phyloP scores from a whole-genome alignment of 2,888 invertebrate species.

The Thecophora atra region DNA sequence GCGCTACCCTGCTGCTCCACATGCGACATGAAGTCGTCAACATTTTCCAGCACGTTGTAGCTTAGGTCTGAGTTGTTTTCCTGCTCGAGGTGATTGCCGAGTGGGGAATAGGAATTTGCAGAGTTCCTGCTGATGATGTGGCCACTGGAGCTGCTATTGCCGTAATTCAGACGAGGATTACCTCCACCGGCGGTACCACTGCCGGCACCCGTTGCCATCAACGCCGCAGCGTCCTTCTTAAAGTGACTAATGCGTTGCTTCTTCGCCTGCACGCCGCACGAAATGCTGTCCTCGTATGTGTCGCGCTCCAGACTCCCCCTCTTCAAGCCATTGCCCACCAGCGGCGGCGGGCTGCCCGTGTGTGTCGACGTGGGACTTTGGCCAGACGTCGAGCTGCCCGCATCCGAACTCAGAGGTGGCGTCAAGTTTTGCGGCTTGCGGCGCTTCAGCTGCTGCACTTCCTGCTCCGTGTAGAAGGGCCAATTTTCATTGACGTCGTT shows the following conservation, averaged over 20 bases:
- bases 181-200: conserved; percentile 15
- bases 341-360: conserved; percentile 77
- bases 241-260: conserved; percentile 89
- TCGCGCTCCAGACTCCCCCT: conserved; percentile 69
- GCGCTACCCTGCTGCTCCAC: conserved; percentile 40
- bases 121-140: conserved; percentile 39
- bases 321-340: conserved; percentile 65
- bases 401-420: conserved; percentile 86
- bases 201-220: neutral
- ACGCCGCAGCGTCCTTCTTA: conserved; percentile 68
- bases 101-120: conserved; percentile 53
- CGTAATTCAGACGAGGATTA: conserved; percentile 33
- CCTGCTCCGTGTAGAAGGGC: conserved; percentile 93
- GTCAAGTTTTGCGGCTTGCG: conserved; percentile 92
- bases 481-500: conserved; percentile 93
- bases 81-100: conserved; percentile 51
- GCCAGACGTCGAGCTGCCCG: conserved; percentile 78
- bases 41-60: conserved; percentile 61
- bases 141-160: conserved; percentile 42
- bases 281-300: conserved; percentile 70
- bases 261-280: conserved; percentile 67
- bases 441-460: conserved; percentile 86
- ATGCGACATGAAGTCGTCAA: conserved; percentile 59
- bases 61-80: conserved; percentile 57
- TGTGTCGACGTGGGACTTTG: conserved; percentile 81